These are phyloP conservation scores for Sinopyrophorus schimmeli DNA, from an alignment of 2,888 invertebrate species.

Conservation along the genomic window DNA sequence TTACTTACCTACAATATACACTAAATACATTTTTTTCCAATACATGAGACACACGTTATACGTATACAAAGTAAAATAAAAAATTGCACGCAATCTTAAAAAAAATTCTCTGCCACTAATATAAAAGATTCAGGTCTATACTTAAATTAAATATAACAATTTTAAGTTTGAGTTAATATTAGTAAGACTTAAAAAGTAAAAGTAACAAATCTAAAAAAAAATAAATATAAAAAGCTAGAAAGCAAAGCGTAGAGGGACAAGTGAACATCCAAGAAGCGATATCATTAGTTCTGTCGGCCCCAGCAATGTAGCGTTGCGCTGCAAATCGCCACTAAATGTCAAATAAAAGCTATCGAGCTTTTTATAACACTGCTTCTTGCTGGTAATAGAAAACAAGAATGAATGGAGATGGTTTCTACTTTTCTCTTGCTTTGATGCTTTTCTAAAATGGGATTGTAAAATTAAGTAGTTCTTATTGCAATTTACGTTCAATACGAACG, in stretches of 20 bases:
- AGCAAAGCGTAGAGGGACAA: constrained; percentile 33
- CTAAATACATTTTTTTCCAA: no score
- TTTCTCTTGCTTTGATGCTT: constrained; percentile 30
- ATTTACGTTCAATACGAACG: constrained; percentile 21
- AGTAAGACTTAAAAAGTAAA: constrained; percentile 16
- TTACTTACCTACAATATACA: no score
- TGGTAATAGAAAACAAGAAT: constrained; percentile 50
- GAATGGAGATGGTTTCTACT: constrained; percentile 43
- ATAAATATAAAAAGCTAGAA: constrained; percentile 30
- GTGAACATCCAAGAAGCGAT: constrained; percentile 41
- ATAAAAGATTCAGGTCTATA: no score
- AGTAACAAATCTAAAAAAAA: constrained; percentile 29
- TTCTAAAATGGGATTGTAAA: constrained; percentile 39
- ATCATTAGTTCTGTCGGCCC: constrained; percentile 44
- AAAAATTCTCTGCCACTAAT: no score
- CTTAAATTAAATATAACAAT: no score
- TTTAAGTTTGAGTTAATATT: no score
- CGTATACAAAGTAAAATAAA: no score
- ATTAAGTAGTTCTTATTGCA: constrained; percentile 37
- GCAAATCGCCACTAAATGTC: constrained; percentile 52
- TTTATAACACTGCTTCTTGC: constrained; percentile 43
- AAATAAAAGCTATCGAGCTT: constrained; percentile 51
- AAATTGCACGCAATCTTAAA: no score
- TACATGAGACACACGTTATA: no score
- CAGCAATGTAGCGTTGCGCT: constrained; percentile 41